These are phyloP conservation scores for Jaculus jaculus DNA, from an alignment of 2,113 vertebrate genomes.

Conservation along the genomic window DNA sequence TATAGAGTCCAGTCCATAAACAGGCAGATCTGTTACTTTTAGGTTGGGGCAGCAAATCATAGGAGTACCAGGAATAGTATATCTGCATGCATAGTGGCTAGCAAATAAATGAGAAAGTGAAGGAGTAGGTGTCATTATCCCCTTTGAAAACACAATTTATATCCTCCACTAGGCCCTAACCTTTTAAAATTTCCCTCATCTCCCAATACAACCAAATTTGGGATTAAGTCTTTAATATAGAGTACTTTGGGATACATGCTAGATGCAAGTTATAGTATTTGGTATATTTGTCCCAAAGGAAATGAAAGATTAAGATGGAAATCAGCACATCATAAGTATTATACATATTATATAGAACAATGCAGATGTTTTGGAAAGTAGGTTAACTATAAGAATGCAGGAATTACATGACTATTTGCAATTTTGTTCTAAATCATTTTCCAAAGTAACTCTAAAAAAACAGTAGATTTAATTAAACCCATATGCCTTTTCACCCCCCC, in stretches of 20 bases:
- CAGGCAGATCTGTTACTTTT: neutral
- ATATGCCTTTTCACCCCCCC: neutral
- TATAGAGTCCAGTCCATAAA: neutral
- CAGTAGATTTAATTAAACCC: neutral
- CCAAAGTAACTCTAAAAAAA: constrained; percentile 11
- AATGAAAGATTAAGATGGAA: neutral
- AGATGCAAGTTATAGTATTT: neutral
- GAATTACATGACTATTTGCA: neutral
- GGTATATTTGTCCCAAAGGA: neutral
- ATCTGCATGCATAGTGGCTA: neutral
- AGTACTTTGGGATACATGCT: neutral
- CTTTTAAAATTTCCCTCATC: neutral
- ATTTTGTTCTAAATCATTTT: constrained; percentile 1
- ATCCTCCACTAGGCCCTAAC: rapidly evolving
- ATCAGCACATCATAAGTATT: neutral
- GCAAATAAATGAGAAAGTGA: neutral
- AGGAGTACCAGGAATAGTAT: rapidly evolving
- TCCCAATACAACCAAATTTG: neutral
- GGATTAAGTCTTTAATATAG: neutral
- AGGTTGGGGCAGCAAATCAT: neutral
- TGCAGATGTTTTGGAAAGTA: neutral
- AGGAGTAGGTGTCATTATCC: no score
- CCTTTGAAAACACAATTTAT: neutral
- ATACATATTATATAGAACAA: neutral
- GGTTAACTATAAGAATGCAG: neutral